Evolutionary conservation across 2,888 invertebrate species (phyloP), one percentile per base, ranked within the genome.

Genomic region (Polietes domitor): DNA sequence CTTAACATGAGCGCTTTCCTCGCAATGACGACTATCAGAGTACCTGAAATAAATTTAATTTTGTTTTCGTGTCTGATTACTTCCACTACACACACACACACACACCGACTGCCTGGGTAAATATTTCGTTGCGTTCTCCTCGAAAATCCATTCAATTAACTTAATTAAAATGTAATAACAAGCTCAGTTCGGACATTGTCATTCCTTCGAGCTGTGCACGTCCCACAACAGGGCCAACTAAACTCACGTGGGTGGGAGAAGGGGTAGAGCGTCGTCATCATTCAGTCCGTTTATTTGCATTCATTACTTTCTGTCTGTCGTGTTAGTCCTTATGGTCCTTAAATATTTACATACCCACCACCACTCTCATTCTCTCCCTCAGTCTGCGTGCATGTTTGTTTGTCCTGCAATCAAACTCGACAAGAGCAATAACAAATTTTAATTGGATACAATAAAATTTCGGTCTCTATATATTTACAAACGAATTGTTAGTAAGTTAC

Each of bases 91-190:
- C n/a, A n/a, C n/a, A n/a, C n/a, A n/a, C n/a, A n/a, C n/a, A n/a
- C n/a, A 6, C 32, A n/a, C 47, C 2, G n/a, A 3, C n/a, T 47
- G 15, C 6, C 47, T 41, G 12, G 41, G 41, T 41, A 41, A 41
- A 41, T 41, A 41, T 5, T 37, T 3, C n/a, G 47, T n/a, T n/a
- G n/a, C 0, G 47, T 47, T 12, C 37, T 41, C 1, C 6, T 7
- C 1, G 28, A 9, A 77, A 89, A 89, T 89, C 89, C 87, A 79
- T 88, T 87, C 90, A 91, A 91, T 91, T 92, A 91, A 90, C 88
- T 91, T 91, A 92, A 91, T 91, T 91, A 91, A 91, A 91, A 88
- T 87, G 88, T 86, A 90, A 90, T 91, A 91, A 90, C 90, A 91
- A 89, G 87, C 47, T 12, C 21, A 24, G 19, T 53, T 53, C 21